Conservation (phyloP, 2,797 vertebrate genomes). For the Enteromius radiatus region DNA sequence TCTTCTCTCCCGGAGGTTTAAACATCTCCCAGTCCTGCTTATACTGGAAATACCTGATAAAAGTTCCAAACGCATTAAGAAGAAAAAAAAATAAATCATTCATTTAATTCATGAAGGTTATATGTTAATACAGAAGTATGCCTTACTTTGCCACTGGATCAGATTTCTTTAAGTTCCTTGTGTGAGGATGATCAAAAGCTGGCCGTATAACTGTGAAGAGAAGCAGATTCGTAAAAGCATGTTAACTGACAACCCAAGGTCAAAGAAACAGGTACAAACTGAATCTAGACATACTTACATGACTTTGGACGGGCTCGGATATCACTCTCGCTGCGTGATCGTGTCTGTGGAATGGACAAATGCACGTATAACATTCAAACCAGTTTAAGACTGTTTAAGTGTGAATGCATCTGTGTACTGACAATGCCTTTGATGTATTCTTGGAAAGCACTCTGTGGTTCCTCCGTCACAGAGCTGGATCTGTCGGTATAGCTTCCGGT, state of each 20-base stretch:
- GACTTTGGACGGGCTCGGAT: conserved; percentile 74
- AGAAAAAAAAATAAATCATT: not conserved
- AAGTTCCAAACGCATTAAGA: not conserved
- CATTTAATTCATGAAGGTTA: not conserved
- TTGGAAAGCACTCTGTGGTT: conserved; percentile 65
- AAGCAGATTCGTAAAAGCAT: not conserved
- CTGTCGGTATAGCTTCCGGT: conserved; percentile 50
- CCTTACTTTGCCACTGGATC: conserved; percentile 80
- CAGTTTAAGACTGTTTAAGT: not conserved
- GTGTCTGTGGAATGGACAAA: conserved; percentile 61
- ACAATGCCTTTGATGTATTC: conserved; percentile 72
- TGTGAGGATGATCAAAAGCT: conserved; percentile 68
- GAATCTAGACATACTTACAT: too few relatives aligned
- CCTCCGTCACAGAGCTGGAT: conserved; percentile 54
- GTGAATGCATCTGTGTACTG: conserved; percentile 59
- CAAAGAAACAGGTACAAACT: too few relatives aligned
- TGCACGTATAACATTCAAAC: not conserved
- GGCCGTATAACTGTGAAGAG: conserved; percentile 78
- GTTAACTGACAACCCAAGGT: not conserved
- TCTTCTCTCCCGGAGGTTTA: conserved; percentile 75
- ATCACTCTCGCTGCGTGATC: conserved; percentile 64
- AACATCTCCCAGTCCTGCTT: conserved; percentile 81
- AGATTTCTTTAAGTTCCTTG: conserved; percentile 72
- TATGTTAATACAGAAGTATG: not conserved
- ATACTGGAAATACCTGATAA: conserved; percentile 80